A percentile compares a stretch with the other conserved stretches of the same genome.
These are phyloP conservation scores for Allophyes oxyacanthae DNA, from an alignment of 2,888 invertebrate genomes.

Conservation along the genomic window DNA sequence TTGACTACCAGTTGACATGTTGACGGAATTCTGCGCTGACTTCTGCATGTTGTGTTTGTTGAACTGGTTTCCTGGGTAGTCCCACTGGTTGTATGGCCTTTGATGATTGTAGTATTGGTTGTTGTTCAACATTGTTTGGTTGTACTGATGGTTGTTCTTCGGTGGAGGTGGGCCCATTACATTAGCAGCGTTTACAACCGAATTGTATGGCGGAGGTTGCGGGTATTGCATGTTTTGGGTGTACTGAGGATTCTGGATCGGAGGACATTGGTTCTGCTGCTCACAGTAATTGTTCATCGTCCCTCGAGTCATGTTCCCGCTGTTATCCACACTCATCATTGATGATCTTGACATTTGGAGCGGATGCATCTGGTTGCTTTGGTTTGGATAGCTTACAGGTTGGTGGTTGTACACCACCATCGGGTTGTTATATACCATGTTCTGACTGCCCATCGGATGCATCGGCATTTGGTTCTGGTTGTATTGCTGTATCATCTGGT, in stretches of 20 bases:
- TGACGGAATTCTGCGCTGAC: constrained; percentile 80
- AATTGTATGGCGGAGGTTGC: constrained; percentile 81
- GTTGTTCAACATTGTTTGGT: constrained; percentile 85
- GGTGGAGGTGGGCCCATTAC: constrained; percentile 86
- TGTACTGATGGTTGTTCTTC: constrained; percentile 85
- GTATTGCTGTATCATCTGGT: constrained; percentile 80
- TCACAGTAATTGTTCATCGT: constrained; percentile 81
- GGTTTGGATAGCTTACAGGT: constrained; percentile 72
- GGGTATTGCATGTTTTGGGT: constrained; percentile 81
- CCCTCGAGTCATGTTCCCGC: constrained; percentile 80
- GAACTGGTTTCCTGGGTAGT: constrained; percentile 81
- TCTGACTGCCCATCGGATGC: constrained; percentile 74
- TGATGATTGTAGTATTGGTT: constrained; percentile 85
- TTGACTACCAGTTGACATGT: constrained; percentile 85
- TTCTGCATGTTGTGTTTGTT: constrained; percentile 84
- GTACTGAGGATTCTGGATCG: constrained; percentile 72
- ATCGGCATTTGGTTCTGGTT: constrained; percentile 76
- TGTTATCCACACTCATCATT: constrained; percentile 85
- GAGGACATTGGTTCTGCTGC: constrained; percentile 70
- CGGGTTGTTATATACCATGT: constrained; percentile 75
- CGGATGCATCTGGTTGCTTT: constrained; percentile 77
- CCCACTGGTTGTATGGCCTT: constrained; percentile 84
- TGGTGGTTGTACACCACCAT: constrained; percentile 78
- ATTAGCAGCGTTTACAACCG: constrained; percentile 80
- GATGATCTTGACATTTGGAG: constrained; percentile 85